These are phyloP conservation scores for Dryocosmus kuriphilus DNA, from an alignment of 2,888 invertebrate species.

Conservation along the genomic window DNA sequence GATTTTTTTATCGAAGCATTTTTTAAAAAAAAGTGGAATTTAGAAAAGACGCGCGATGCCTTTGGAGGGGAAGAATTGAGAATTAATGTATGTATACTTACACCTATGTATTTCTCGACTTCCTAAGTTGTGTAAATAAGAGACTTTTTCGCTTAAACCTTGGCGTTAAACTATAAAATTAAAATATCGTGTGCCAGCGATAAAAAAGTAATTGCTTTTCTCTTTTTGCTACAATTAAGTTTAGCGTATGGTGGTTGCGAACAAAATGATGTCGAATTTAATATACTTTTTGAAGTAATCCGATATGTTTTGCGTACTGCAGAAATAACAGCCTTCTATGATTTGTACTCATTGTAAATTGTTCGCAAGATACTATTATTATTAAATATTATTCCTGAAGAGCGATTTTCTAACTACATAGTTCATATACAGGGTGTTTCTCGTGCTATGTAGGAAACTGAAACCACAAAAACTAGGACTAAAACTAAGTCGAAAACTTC, in stretches of 20 bases:
- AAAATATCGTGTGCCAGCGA: neutral
- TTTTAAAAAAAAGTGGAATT: neutral
- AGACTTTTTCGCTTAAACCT: neutral
- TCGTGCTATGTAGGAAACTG: too few relatives aligned
- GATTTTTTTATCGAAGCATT: neutral
- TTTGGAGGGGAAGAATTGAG: neutral
- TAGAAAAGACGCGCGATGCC: neutral
- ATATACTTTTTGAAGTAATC: constrained; percentile 24
- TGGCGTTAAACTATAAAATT: neutral
- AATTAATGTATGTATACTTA: constrained; percentile 16
- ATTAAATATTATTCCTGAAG: constrained; percentile 10
- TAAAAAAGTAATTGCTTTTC: neutral
- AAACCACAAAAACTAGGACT: too few relatives aligned
- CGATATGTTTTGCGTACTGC: neutral
- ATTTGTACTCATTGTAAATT: constrained; percentile 25
- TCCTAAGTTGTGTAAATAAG: constrained; percentile 7
- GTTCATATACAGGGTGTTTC: too few relatives aligned
- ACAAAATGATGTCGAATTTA: constrained; percentile 1
- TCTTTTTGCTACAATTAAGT: neutral
- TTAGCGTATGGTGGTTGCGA: neutral
- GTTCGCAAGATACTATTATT: constrained; percentile 4
- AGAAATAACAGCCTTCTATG: constrained; percentile 16
- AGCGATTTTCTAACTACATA: neutral
- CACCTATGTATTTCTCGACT: neutral
- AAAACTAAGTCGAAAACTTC: too few relatives aligned